Evolutionary conservation across 64 coral and sea anemone genomes (phyloP).

Genomic region (Anthopleura sola): DNA sequence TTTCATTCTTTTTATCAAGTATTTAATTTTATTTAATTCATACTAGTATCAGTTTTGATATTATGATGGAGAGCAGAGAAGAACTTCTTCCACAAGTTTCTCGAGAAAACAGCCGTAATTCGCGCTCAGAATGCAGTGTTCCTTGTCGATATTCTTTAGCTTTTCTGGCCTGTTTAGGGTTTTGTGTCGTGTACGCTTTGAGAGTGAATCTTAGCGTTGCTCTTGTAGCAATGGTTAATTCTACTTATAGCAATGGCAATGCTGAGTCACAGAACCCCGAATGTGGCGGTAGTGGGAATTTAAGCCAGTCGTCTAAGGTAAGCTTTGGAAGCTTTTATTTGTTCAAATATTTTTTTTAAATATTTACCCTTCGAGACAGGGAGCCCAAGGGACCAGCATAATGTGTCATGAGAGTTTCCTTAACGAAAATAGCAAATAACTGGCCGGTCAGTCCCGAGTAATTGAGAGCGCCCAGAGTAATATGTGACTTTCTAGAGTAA

Average conservation of each 20-base stretch:
- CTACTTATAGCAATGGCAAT: conserved; percentile 33
- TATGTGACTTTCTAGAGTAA: too few species aligned
- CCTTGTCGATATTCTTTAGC: conserved; percentile 34
- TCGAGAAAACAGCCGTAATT: background rate
- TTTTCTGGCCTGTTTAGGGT: conserved; percentile 25
- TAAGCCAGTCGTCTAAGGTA: background rate
- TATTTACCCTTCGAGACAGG: background rate
- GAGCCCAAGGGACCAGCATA: background rate
- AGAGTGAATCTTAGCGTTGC: conserved; percentile 55
- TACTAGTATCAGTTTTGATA: background rate
- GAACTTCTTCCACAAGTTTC: background rate
- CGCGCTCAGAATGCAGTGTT: conserved; percentile 1
- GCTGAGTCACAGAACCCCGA: conserved; percentile 2
- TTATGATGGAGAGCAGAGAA: background rate
- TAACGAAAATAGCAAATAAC: too few species aligned
- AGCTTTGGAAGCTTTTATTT: background rate
- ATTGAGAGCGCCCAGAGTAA: too few species aligned
- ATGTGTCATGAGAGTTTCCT: too few species aligned
- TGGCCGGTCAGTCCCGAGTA: too few species aligned
- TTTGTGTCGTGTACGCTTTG: conserved; percentile 32
- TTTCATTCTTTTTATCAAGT: background rate
- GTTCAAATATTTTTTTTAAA: background rate
- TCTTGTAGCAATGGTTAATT: conserved; percentile 59
- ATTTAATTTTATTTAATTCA: background rate
- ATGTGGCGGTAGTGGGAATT: conserved; percentile 21